Evolutionary conservation across 2,888 invertebrate species (phyloP), one percentile per base, ranked within the genome.

Genomic region (Hypomecis atomaria): DNA sequence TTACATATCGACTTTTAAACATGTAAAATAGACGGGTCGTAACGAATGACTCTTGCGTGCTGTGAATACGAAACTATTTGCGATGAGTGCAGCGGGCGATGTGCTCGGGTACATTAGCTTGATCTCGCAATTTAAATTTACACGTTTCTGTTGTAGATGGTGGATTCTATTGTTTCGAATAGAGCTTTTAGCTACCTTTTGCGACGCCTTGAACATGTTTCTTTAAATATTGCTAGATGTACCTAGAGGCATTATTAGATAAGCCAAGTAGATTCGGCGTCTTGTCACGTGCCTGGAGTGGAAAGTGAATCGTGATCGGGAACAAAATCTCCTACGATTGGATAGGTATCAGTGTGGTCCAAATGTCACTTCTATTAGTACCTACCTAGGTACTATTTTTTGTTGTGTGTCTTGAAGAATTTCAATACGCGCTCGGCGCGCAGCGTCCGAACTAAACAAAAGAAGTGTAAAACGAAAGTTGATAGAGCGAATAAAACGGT

Each of bases 231-330:
- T 59, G 65, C 65, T 69, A 55, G 66, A 71, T 68, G 71, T 72
- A 57, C 34, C 10, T 44, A 57, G 67, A 67, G 64, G 65, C 65
- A 71, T 79, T 83, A 83, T 83, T 83, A 83, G 82, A 86, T 87
- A 86, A 86, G 79, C 77, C 80, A 81, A 83, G 80, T 84, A 78
- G 78, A 85, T 87, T 87, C 82, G 75, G 79, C 81, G 75, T 73
- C 73, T 62, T 78, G 82, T 86, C 86, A 86, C 86, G 85, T 86
- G 71, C 77, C 70, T 73, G 70, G 78, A 83, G 80, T 47, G 78
- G 80, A 85, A 84, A 87, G 81, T 82, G 82, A 88, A 81, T 84
- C 81, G 79, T 76, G 81, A 82, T 81, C 75, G 77, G 73, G 80
- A 77, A 75, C 72, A 75, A 74, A 78, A 79, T 72, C 75, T 75